Percentiles rank a stretch among this genome's conserved stretches.
These are phyloP conservation scores for Drosophila arawakana DNA, from an alignment of 1,140 invertebrate species.

Conservation along the genomic window DNA sequence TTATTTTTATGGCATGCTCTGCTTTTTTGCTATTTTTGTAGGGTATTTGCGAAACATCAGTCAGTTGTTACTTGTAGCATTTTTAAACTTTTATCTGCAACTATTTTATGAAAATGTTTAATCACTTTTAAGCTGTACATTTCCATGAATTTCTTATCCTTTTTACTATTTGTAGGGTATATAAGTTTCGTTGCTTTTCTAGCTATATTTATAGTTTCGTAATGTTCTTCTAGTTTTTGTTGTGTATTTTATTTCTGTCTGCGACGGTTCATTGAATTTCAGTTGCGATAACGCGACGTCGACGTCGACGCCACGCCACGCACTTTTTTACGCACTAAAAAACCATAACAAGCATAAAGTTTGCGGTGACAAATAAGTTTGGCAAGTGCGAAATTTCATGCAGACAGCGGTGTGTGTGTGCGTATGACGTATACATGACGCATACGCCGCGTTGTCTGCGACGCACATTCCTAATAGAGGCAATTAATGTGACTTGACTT, in stretches of 20 bases:
- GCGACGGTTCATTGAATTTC: conserved; percentile 63
- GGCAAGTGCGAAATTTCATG: conserved; percentile 52
- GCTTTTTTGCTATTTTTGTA: conserved; percentile 1
- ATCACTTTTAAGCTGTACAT: too few relatives aligned
- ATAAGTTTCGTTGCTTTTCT: background rate
- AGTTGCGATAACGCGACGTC: conserved; percentile 61
- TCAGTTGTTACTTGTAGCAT: background rate
- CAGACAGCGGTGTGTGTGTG: conserved; percentile 53
- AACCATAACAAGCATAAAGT: conserved; percentile 10
- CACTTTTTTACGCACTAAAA: conserved; percentile 62
- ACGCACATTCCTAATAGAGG: conserved; percentile 32
- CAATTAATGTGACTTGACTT: conserved; percentile 23
- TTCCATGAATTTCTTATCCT: background rate
- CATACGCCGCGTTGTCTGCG: conserved; percentile 71
- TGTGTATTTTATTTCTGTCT: conserved; percentile 38
- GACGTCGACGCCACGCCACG: conserved; percentile 54
- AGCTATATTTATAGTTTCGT: background rate
- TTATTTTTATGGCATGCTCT: conserved; percentile 27
- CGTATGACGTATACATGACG: conserved; percentile 61
- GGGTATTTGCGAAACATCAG: conserved; percentile 15
- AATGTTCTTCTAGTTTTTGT: conserved; percentile 13
- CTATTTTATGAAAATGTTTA: too few relatives aligned
- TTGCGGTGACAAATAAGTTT: conserved; percentile 32
- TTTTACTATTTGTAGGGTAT: conserved; percentile 13
- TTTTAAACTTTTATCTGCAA: background rate